Evolutionary conservation across 2,888 invertebrate genomes (phyloP).

Genomic region (Minunthozetes semirufus): DNA sequence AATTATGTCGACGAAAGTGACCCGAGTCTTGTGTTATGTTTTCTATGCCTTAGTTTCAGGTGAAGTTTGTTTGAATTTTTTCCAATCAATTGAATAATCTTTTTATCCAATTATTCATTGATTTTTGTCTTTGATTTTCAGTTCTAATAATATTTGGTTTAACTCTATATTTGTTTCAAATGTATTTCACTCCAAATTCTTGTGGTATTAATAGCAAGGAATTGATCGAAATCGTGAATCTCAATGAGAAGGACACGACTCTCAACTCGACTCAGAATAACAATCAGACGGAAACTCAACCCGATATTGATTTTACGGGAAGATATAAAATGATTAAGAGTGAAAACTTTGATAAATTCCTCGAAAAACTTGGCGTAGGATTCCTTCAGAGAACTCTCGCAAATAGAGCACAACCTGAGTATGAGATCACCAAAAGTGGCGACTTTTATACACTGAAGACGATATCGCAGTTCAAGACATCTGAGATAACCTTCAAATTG

Average conservation of each 20-base stretch:
- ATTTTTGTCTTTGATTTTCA: not conserved
- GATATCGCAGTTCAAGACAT: slow-evolving; percentile 28
- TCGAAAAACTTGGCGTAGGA: slow-evolving; percentile 32
- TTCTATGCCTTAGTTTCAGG: not conserved
- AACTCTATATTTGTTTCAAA: not conserved
- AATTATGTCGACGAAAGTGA: not conserved
- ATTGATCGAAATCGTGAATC: not conserved
- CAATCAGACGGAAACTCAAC: not conserved
- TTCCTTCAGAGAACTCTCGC: slow-evolving; percentile 32
- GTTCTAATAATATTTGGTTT: not conserved
- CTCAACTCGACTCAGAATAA: not conserved
- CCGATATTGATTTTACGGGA: slow-evolving; percentile 29
- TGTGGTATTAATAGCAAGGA: not conserved
- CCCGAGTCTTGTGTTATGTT: not conserved
- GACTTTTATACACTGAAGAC: slow-evolving; percentile 30
- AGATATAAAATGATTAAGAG: slow-evolving; percentile 29
- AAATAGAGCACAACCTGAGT: slow-evolving; percentile 25
- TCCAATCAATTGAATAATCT: not conserved
- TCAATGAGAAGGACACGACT: not conserved
- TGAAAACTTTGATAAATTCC: slow-evolving; percentile 35
- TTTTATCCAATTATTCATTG: too few species aligned
- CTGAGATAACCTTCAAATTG: slow-evolving; percentile 29
- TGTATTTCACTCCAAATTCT: not conserved
- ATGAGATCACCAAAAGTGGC: slow-evolving; percentile 26
- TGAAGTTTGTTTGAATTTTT: not conserved